Evolutionary conservation across 1,140 invertebrate genomes (phyloP), one percentile per base, ranked within the genome.

Genomic region (Drosophila ohnishii): DNA sequence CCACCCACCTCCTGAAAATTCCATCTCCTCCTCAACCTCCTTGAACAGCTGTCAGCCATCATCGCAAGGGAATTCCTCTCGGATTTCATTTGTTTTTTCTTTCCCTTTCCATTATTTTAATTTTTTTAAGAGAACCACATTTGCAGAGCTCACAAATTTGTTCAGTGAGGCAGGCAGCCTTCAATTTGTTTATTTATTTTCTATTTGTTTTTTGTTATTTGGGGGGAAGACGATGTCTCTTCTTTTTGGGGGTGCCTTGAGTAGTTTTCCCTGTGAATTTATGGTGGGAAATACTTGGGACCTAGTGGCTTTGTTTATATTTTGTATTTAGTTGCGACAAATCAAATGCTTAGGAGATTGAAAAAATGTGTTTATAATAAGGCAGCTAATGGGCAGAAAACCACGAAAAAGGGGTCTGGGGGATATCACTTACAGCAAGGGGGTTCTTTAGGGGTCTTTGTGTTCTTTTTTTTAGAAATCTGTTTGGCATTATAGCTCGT

Each of bases 291-390:
- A 77, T 62, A 56, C 44, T 50, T 72, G 53, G 61, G 48, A 53
- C 66, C 72, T 79, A 48, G 44, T 65, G 75, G 40, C 34, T 74
- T 79, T 69, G 77, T 85, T 85, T 84, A 80, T 84, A 80, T 77
- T 73, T 53, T 25, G 51, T 65, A 62, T 39, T 40, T 25, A 62
- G 70, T 84, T 69, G 73, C 72, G 79, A 76, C 60, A 64, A 80
- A 84, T 80, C 80, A 80, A 84, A 62, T 56, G 53, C 57, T 62
- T 42, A 58, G 55, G 51, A 60, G 73, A 80, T 65, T 40, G 51
- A 70, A 70, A 61, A 85, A 84, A 84, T 84, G 81, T 84, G 80
- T 85, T 84, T 69, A 51, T 84, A 84, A 84, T 84, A 84, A 84
- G 78, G 42, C 75, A 73, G 81, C 81, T 84, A 85, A 84, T 85